Conservation (phyloP, 2,113 vertebrate species). For the Tauraco erythrolophus region DNA sequence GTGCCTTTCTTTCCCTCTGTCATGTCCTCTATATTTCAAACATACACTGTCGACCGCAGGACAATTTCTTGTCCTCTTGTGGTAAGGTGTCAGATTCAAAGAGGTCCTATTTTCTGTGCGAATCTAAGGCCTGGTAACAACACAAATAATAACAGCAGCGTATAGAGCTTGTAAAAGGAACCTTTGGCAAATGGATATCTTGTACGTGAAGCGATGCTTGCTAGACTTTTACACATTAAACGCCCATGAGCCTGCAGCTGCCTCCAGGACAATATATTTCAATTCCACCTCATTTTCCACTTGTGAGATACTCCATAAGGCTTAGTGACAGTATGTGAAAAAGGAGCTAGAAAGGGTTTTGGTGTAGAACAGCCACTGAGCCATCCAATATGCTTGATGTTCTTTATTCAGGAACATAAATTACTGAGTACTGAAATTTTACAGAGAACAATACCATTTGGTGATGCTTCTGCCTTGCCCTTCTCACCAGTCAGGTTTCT, state of each 20-base stretch:
- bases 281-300: constrained; percentile 33
- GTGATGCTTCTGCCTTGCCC: background rate
- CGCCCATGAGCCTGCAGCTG: background rate
- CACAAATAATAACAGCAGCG: background rate
- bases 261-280: constrained; percentile 47
- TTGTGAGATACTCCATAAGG: constrained; percentile 8
- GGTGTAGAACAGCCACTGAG: background rate
- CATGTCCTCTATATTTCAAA: background rate
- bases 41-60: background rate
- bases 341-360: background rate
- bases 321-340: background rate
- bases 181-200: background rate
- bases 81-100: background rate
- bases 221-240: background rate
- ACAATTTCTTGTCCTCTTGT: background rate
- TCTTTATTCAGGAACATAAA: background rate
- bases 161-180: background rate
- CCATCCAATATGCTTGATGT: background rate
- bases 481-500: background rate
- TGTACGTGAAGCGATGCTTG: background rate
- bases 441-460: background rate
- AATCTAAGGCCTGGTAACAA: background rate
- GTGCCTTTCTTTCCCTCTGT: background rate
- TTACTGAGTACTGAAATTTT: background rate
- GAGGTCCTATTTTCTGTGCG: background rate